Evolutionary conservation across 2,113 vertebrate genomes (phyloP).

Genomic region (Penelope pileata): DNA sequence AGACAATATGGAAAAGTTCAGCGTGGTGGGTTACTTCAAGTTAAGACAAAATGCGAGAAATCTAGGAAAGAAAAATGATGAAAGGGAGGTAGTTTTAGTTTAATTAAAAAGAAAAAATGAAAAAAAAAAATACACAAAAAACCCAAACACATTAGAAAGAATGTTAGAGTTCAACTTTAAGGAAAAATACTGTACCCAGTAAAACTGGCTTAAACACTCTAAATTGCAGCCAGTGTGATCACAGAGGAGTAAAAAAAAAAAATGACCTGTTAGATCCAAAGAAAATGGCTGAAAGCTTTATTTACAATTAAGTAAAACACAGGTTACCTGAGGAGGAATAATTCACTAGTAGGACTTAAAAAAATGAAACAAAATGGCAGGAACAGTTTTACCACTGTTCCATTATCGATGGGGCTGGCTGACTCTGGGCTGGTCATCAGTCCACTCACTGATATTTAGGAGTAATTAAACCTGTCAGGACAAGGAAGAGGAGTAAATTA

Average conservation of each 20-base stretch:
- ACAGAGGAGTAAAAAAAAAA: neutral
- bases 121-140: neutral
- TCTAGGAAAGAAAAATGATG: neutral
- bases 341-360: neutral
- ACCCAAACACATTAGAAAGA: neutral
- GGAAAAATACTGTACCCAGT: neutral
- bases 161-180: neutral
- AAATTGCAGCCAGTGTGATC: neutral
- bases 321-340: slow-evolving; percentile 9
- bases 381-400: neutral
- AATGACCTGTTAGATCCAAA: neutral
- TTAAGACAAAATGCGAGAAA: slow-evolving; percentile 8
- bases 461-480: slow-evolving; percentile 63
- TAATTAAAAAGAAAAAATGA: neutral
- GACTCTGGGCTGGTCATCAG: neutral
- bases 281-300: neutral
- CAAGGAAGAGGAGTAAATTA: slow-evolving; percentile 58
- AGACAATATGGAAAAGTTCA: neutral
- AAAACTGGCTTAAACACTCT: neutral
- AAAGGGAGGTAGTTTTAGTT: neutral
- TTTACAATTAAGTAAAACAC: slow-evolving; percentile 5
- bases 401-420: neutral
- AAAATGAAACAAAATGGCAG: neutral
- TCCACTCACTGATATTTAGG: slow-evolving; percentile 38
- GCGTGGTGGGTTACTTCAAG: neutral